Percentiles rank a stretch among this genome's conserved stretches.
These are phyloP conservation scores for Ovibos moschatus DNA, from an alignment of 2,113 vertebrate genomes.

Conservation along the genomic window DNA sequence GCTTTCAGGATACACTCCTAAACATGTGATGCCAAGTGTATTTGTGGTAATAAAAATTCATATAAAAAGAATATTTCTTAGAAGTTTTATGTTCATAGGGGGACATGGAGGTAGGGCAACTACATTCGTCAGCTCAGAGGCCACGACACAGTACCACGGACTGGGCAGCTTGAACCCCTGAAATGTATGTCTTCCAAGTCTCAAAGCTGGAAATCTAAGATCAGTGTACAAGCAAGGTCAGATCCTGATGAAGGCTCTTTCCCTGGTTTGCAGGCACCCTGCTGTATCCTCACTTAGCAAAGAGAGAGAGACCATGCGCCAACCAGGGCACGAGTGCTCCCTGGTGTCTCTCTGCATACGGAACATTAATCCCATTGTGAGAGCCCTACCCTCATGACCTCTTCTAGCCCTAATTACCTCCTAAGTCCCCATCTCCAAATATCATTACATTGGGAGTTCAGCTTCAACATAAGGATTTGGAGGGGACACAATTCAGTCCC, in stretches of 20 bases:
- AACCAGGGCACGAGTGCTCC: accelerated
- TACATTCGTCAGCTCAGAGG: background rate
- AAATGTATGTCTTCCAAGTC: background rate
- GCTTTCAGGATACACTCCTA: background rate
- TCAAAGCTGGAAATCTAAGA: background rate
- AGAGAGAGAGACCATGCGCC: accelerated
- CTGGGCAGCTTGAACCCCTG: background rate
- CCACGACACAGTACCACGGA: background rate
- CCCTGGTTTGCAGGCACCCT: background rate
- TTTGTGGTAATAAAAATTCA: background rate
- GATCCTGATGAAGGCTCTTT: background rate
- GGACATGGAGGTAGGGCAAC: background rate
- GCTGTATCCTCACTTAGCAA: background rate
- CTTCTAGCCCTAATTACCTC: background rate
- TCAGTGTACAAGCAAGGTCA: background rate
- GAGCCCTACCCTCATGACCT: background rate
- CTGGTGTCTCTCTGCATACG: background rate
- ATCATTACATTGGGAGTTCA: background rate
- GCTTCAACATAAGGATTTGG: background rate
- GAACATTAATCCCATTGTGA: background rate
- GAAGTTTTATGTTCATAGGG: background rate
- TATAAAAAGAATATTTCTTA: background rate
- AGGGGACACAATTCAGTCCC: background rate
- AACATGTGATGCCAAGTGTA: background rate
- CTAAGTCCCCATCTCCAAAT: background rate